Conservation (phyloP, 2,888 invertebrate species). For the Prosopocoilus inquinatus region DNA sequence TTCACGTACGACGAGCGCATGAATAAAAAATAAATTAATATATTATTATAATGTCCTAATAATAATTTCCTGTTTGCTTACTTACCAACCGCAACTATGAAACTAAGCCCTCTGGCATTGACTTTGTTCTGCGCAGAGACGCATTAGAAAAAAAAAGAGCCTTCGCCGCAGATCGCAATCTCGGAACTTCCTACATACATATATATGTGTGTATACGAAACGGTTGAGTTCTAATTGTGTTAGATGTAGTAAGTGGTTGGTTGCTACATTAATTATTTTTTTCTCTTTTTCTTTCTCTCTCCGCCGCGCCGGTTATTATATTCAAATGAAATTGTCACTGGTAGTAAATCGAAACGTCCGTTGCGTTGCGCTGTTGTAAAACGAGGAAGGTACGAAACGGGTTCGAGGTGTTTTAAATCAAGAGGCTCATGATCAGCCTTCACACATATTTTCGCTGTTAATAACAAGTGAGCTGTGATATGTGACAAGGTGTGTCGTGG, state of each 20-base stretch:
- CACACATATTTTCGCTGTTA: conserved; percentile 26
- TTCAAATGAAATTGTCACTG: conserved; percentile 20
- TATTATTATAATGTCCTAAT: too few relatives aligned
- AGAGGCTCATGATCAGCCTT: conserved; percentile 23
- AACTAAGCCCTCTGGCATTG: too few relatives aligned
- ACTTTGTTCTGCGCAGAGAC: too few relatives aligned
- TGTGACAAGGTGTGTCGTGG: conserved; percentile 35
- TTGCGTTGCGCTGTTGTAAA: conserved; percentile 2
- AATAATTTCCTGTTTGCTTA: too few relatives aligned
- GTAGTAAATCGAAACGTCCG: conserved; percentile 13
- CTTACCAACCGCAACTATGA: too few relatives aligned
- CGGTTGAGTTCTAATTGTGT: too few relatives aligned
- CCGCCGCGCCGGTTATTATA: conserved; percentile 16
- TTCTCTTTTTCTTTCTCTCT: conserved; percentile 8
- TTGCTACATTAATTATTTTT: conserved; percentile 17
- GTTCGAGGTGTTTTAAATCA: conserved; percentile 17
- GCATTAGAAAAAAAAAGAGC: too few relatives aligned
- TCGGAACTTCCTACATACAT: too few relatives aligned
- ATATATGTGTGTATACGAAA: too few relatives aligned
- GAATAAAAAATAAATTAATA: too few relatives aligned
- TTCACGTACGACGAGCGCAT: too few relatives aligned
- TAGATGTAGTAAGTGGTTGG: not conserved
- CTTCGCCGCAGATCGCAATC: too few relatives aligned
- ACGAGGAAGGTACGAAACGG: conserved; percentile 13
- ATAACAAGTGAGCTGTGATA: conserved; percentile 25